Base-by-base conservation (phyloP, 2,797 vertebrate species). In the Diglossa cyanea region DNA sequence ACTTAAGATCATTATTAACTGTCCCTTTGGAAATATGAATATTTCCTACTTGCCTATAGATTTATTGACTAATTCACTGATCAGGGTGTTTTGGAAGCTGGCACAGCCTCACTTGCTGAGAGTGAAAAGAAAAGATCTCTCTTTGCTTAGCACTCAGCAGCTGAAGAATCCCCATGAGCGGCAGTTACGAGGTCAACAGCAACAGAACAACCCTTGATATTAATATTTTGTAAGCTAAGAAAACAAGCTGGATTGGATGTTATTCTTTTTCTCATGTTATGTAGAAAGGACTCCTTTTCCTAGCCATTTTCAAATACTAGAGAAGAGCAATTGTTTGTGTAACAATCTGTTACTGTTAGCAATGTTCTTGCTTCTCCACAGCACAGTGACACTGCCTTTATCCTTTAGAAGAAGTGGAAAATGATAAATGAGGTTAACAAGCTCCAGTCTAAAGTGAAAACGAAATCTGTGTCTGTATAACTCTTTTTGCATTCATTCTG, bases 381-480 rank as follows among this genome's bases (percentile, higher is more conserved):
- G 40, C 79, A 42, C 65, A 39, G 44, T 67, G 73, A 70, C 62
- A 35, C 82, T 73, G 67, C 53, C 60, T 85, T 79, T 88, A 65
- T 86, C 55, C 53, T 84, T 58, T 51, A 67, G 48, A 95, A 94
- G 76, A 18, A 37, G 30, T 25, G 28, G 23, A 40, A 90, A 79
- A 90, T 90, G 35, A 80, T 88, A 78, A 91, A 91, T 83, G 57
- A 93, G 71, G 55, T 83, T 91, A 91, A 94, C 71, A 88, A 86
- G 48, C 76, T 37, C 78, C 73, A 88, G 30, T 28, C 74, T 62
- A 54, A 89, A 86, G 73, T 70, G 53, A 86, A 91, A 94, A 79
- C 37, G 33, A 51, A 60, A 84, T 73, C 40, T 88, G 31, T 88
- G 50, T 53, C 73, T 84, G 0, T 60, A 24, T 24, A 73, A 26